Conservation (phyloP, 2,113 vertebrate species). For the Hipposideros armiger region DNA sequence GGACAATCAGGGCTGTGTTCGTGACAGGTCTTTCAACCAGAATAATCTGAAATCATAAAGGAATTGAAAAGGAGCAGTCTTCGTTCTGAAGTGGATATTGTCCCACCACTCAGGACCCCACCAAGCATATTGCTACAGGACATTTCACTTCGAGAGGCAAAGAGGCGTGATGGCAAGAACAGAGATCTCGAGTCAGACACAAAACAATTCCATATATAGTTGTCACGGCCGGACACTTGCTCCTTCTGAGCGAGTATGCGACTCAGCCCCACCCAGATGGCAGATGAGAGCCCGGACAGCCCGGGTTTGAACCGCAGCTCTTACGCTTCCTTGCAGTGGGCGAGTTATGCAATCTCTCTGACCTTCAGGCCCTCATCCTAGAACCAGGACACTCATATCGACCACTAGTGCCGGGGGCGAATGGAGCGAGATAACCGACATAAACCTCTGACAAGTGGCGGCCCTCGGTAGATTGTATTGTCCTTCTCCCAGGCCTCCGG, state of each 20-base stretch:
- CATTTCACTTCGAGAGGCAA: background rate
- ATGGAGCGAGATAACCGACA: rapidly evolving
- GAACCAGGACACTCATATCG: background rate
- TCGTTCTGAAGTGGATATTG: background rate
- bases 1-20: too few relatives aligned
- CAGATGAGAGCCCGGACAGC: background rate
- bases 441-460: rapidly evolving
- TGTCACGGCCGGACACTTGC: background rate
- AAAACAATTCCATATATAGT: too few relatives aligned
- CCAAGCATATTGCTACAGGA: background rate
- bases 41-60: background rate
- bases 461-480: background rate
- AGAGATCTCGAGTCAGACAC: background rate
- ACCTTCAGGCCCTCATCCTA: background rate
- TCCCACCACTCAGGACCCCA: background rate
- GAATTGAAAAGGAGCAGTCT: background rate
- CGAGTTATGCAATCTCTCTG: background rate
- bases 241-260: background rate
- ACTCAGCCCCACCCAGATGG: background rate
- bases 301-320: background rate
- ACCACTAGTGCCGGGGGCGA: background rate
- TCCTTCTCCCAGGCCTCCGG: background rate
- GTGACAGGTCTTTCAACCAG: background rate
- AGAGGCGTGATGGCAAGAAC: background rate
- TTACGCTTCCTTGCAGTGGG: background rate